These are phyloP conservation scores for Benitochromis conjunctus DNA, from an alignment of 2,113 vertebrate species.

Conservation along the genomic window DNA sequence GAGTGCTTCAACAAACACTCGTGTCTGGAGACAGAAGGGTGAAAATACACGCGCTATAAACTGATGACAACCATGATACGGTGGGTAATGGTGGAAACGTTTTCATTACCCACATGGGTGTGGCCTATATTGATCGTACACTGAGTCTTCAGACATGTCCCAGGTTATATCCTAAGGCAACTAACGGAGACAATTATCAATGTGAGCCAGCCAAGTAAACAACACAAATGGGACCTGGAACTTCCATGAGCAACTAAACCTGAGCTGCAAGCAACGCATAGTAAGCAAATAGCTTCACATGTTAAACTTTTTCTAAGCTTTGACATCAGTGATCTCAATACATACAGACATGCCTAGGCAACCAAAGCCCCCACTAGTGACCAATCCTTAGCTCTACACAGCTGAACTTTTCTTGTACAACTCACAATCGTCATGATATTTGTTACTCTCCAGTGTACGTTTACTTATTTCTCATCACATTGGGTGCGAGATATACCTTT, in stretches of 20 bases:
- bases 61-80: background rate
- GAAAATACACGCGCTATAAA: background rate
- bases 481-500: too few relatives aligned
- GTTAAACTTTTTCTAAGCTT: background rate
- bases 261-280: background rate
- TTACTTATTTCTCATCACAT: background rate
- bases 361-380: background rate
- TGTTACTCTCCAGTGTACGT: background rate
- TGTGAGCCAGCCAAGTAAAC: too few relatives aligned
- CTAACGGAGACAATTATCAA: too few relatives aligned
- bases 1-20: background rate
- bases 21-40: background rate
- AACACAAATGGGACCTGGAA: background rate
- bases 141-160: too few relatives aligned
- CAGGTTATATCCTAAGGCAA: too few relatives aligned
- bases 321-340: background rate
- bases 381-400: background rate
- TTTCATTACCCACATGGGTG: background rate
- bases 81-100: background rate
- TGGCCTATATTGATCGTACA: background rate
- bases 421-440: too few relatives aligned
- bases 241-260: background rate
- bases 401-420: too few relatives aligned
- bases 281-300: background rate
- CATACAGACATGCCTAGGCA: too few relatives aligned